Percentiles rank a stretch among this genome's conserved stretches.
Evolutionary conservation across 2,888 invertebrate species (phyloP).

Genomic region (Hydriomena furcata): DNA sequence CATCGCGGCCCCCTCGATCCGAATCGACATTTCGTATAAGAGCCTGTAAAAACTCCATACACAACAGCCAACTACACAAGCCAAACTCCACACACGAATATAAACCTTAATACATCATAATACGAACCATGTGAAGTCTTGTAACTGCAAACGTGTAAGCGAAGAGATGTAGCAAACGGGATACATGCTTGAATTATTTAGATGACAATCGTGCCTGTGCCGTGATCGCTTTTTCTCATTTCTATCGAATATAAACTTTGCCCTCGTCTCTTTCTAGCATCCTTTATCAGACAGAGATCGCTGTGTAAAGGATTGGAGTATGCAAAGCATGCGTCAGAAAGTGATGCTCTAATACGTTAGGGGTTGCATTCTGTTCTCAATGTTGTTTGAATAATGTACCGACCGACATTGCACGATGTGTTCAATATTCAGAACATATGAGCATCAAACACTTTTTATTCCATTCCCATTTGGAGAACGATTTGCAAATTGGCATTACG

Average conservation of each 20-base stretch:
- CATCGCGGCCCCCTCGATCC: constrained; percentile 62
- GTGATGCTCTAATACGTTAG: constrained; percentile 65
- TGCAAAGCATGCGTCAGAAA: constrained; percentile 66
- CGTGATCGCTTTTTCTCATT: constrained; percentile 78
- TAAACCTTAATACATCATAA: constrained; percentile 32
- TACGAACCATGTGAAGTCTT: constrained; percentile 27
- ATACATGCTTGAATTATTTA: constrained; percentile 80
- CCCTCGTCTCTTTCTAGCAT: constrained; percentile 43
- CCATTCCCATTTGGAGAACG: constrained; percentile 22
- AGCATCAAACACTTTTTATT: constrained; percentile 26
- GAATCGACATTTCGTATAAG: constrained; percentile 79
- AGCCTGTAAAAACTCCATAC: constrained; percentile 78
- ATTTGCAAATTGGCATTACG: constrained; percentile 25
- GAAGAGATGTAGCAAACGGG: constrained; percentile 61
- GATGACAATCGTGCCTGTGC: constrained; percentile 78
- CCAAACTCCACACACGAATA: constrained; percentile 22
- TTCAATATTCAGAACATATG: constrained; percentile 26
- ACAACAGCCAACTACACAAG: constrained; percentile 12
- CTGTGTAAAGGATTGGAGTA: constrained; percentile 47
- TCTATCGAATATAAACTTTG: constrained; percentile 61
- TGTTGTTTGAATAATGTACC: constrained; percentile 59
- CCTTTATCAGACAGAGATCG: constrained; percentile 45
- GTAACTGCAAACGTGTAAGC: constrained; percentile 37
- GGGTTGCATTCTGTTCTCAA: constrained; percentile 57
- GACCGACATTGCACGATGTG: constrained; percentile 35